Evolutionary conservation across 2,113 vertebrate genomes (phyloP).

Genomic region (Pipra filicauda): DNA sequence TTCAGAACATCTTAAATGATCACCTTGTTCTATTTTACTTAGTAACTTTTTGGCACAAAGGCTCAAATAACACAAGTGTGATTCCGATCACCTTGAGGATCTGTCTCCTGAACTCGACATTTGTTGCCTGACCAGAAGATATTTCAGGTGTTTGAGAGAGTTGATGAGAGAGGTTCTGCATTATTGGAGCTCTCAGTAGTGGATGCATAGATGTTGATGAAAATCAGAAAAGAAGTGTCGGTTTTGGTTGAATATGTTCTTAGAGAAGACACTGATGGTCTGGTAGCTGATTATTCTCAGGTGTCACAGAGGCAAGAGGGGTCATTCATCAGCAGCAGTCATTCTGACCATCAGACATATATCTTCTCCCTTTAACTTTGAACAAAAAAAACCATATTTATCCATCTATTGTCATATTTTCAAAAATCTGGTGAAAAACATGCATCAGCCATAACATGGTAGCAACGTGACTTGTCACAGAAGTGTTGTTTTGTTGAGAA

Average conservation of each 20-base stretch:
- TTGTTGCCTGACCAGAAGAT: neutral
- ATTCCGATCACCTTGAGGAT: neutral
- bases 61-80: neutral
- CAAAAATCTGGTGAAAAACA: neutral
- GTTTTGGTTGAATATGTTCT: neutral
- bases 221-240: neutral
- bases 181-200: neutral
- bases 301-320: neutral
- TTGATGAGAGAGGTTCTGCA: neutral
- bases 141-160: neutral
- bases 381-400: neutral
- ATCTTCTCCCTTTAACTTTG: neutral
- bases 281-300: neutral
- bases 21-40: neutral
- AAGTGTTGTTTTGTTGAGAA: neutral
- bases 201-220: neutral
- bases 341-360: neutral
- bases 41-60: neutral
- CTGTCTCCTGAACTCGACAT: neutral
- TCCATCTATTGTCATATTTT: neutral
- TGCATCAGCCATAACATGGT: slow-evolving; percentile 18
- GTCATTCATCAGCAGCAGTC: slow-evolving; percentile 13
- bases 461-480: neutral
- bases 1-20: neutral
- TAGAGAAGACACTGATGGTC: neutral